These are phyloP conservation scores for Nesoenas mayeri DNA, from an alignment of 2,113 vertebrate genomes.

Conservation along the genomic window DNA sequence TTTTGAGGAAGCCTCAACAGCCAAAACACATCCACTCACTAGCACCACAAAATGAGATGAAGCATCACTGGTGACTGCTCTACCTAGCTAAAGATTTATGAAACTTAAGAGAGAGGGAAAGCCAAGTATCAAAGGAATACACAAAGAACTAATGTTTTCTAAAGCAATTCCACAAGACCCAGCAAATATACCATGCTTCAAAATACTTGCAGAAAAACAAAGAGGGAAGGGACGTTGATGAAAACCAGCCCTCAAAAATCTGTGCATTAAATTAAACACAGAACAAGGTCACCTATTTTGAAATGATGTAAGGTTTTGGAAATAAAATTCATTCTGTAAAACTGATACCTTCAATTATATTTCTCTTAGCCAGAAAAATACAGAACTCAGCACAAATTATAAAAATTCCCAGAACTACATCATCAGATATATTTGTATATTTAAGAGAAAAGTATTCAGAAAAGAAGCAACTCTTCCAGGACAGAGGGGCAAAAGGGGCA, in stretches of 20 bases:
- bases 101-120: background rate
- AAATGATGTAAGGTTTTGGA: background rate
- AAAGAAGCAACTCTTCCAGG: background rate
- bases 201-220: background rate
- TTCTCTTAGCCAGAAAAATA: conserved; percentile 51
- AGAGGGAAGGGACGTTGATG: background rate
- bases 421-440: background rate
- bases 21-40: background rate
- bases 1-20: background rate
- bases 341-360: conserved; percentile 29
- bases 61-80: background rate
- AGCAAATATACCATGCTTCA: background rate
- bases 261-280: conserved; percentile 3
- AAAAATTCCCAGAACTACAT: background rate
- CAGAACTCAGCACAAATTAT: conserved; percentile 40
- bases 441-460: background rate
- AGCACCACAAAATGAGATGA: background rate
- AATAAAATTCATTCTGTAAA: conserved; percentile 36
- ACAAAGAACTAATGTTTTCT: background rate
- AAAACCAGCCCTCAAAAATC: background rate
- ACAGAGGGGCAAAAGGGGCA: background rate
- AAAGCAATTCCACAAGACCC: background rate
- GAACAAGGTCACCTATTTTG: background rate
- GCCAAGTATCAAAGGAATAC: background rate
- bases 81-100: background rate